Conservation (phyloP, 2,888 invertebrate genomes). For the Rapana venosa region DNA sequence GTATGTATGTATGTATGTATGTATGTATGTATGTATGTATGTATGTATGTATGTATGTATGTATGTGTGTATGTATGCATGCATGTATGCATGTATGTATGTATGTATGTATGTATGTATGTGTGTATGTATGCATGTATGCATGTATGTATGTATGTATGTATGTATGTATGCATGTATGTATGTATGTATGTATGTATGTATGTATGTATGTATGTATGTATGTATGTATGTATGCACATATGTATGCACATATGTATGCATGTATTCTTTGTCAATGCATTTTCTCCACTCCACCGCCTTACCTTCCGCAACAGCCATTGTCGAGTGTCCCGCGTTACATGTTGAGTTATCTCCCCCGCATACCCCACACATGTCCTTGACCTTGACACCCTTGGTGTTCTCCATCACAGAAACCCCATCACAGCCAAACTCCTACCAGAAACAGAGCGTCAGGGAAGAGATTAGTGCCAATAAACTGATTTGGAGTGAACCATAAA, state of each 20-base stretch:
- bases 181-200: not conserved
- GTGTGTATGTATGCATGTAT: not conserved
- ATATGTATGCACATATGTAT: not conserved
- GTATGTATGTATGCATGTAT: not conserved
- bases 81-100: not conserved
- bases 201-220: not conserved
- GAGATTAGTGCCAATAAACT: no score
- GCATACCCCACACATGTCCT: not conserved
- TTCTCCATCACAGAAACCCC: not conserved
- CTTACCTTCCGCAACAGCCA: not conserved
- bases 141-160: not conserved
- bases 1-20: no score
- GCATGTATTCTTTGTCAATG: no score
- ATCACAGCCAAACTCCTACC: conserved; percentile 1
- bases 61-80: not conserved
- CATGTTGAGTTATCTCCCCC: conserved; percentile 6
- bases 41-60: no score
- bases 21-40: no score
- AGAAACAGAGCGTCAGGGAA: not conserved
- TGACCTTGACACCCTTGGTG: not conserved
- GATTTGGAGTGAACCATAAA: no score
- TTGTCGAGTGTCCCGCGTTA: not conserved
- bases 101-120: not conserved
- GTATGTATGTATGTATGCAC: not conserved
- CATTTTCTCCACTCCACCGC: no score